Evolutionary conservation across 2,797 vertebrate genomes (phyloP).

Genomic region (Hoplostethus mediterraneus): DNA sequence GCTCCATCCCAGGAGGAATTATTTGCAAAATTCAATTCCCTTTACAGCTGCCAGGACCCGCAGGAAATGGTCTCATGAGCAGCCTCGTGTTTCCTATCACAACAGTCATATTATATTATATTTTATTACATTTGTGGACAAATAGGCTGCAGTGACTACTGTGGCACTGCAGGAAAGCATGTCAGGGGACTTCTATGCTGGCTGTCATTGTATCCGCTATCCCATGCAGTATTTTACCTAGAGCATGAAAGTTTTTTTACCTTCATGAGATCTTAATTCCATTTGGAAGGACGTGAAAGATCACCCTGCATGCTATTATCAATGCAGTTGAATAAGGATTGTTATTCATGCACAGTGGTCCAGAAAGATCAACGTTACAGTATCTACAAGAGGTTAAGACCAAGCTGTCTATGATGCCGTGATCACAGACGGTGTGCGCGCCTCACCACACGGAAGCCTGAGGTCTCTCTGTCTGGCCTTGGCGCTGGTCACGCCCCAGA

Average conservation of each 20-base stretch:
- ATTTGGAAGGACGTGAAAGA: background rate
- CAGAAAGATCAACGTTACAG: background rate
- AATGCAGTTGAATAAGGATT: background rate
- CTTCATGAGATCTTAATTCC: background rate
- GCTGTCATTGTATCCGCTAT: background rate
- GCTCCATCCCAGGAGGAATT: too few species aligned
- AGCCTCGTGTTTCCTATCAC: background rate
- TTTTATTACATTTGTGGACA: background rate
- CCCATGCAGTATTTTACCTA: background rate
- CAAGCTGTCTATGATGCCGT: background rate
- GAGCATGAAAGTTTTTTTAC: background rate
- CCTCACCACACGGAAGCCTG: conserved; percentile 76
- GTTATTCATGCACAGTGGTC: background rate
- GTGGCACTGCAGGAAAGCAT: background rate
- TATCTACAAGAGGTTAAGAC: conserved; percentile 1
- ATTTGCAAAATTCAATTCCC: too few species aligned
- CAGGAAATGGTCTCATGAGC: background rate
- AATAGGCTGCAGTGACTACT: background rate
- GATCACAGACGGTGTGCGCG: too few species aligned
- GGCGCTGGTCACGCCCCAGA: conserved; percentile 75
- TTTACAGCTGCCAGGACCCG: too few species aligned
- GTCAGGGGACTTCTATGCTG: background rate
- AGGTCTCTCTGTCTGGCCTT: conserved; percentile 65
- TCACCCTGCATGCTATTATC: background rate
- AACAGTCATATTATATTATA: background rate